Percentiles rank a stretch among this genome's conserved stretches.
Conservation (phyloP, 2,113 vertebrate species). For the Marmota flaviventris region DNA sequence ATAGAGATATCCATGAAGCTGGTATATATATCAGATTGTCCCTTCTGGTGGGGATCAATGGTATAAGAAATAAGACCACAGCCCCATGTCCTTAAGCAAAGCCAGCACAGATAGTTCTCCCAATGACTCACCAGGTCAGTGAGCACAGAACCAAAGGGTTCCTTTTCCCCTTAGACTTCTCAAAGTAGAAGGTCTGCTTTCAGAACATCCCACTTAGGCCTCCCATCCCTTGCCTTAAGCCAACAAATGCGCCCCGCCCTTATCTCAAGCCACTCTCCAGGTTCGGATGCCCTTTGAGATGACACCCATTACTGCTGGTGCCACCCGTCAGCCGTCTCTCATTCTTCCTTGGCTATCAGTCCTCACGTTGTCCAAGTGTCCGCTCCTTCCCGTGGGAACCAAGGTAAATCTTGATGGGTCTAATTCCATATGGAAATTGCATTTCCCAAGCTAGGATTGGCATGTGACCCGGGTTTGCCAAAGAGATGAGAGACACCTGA, state of each 20-base stretch:
- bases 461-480: not conserved
- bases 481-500: not conserved
- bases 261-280: not conserved
- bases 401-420: not conserved
- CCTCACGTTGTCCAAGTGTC: not conserved
- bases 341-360: not conserved
- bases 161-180: not conserved
- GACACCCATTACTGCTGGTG: not conserved
- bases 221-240: not conserved
- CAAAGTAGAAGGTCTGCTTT: not conserved
- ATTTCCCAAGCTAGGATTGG: not conserved
- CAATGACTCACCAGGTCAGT: not conserved
- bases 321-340: not conserved
- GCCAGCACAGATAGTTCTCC: not conserved
- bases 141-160: not conserved
- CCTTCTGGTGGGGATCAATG: not conserved
- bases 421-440: not conserved
- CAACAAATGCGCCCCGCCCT: not conserved
- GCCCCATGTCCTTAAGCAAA: not conserved
- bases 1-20: not conserved
- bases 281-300: not conserved
- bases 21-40: not conserved
- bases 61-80: not conserved
- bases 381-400: not conserved
- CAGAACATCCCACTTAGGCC: too few relatives aligned